Evolutionary conservation across 2,113 vertebrate genomes (phyloP), one percentile per base, ranked within the genome.

Genomic region (Ondatra zibethicus): DNA sequence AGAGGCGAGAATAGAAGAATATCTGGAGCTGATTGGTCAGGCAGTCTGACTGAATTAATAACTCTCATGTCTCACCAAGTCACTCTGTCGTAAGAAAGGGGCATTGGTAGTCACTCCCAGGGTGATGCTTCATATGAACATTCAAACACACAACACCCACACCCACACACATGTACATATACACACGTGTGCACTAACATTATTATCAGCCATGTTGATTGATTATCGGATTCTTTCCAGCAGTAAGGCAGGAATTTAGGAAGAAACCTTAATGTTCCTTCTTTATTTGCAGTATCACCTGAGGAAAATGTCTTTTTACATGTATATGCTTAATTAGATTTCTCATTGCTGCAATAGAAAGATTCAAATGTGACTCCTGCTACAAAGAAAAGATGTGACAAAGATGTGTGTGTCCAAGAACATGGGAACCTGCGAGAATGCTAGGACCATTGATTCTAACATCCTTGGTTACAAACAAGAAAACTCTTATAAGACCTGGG

Each of bases 401-500:
- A 65, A 1, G 7, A 47, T 58, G 8, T 50, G 9, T 47, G 7
- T 47, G 1, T 50, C 5, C 8, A 73, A 65, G 16, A 84, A 33
- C 29, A 5, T 33, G 3, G 14, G 4, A n/a, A 27, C 1, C 3
- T 1, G 2, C 50, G 39, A 13, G 8, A 45, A n/a, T 11, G 29
- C 21, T 17, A 50, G 27, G 72, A 16, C 3, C 0, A 4, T n/a
- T 58, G 17, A 58, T 58, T 84, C n/a, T 17, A 45, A 23, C 1
- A 89, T 23, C 7, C 70, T 8, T 5, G 19, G 17, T 76, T 27
- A 55, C 33, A 65, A 80, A 82, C 66, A 6, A 82, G 5, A 13
- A 85, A 70, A 58, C 50, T 68, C 29, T 27, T 7, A 0, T 75
- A 39, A 13, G 7, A 14, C 17, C 39, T 58, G 33, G 36, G 50